Evolutionary conservation across 2,888 invertebrate species (phyloP), one percentile per base, ranked within the genome.

Genomic region (Amphimallon solstitiale): DNA sequence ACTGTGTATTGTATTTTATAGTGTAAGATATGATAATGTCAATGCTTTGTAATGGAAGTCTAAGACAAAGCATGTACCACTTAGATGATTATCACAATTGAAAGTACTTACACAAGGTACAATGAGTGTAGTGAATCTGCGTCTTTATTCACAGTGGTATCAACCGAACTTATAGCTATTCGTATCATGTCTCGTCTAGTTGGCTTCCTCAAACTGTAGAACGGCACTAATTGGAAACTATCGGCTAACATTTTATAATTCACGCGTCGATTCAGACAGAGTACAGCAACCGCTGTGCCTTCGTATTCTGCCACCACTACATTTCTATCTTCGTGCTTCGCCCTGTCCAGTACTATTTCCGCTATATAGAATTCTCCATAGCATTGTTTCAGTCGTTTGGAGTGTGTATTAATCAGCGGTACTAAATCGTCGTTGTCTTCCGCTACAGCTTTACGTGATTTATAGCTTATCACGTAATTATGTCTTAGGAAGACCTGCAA

Each of bases 401-500:
- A 84, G 59, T 85, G 84, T 0, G 78, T 79, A 64, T 88, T 85
- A 40, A 92, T 82, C 54, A 92, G 84, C 10, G 87, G 85, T 1
- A 90, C 84, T 60, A 92, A 82, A 69, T 92, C 91, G 72, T 92
- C 92, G 74, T 92, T 90, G 72, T 92, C 92, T 81, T 91, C 91
- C 71, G 91, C 89, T 0, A 92, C 91, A 59, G 88, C 88, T 38
- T 83, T 79, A n/a, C 88, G 80, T 63, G 88, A 84, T 73, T 81
- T 86, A 67, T 82, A 81, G 19, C 73, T 73, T 2, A 72, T 70
- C 29, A 78, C 71, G 65, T 79, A 80, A 49, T 76, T 68, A 35
- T 79, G 72, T 3, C 80, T 77, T 4, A 75, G 70, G 37, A 79
- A 73, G 12, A 81, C 63, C 65, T 79, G 81, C 1, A 84, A 49